Evolutionary conservation across 2,113 vertebrate species (phyloP), one percentile per base, ranked within the genome.

Genomic region (Girardinichthys multiradiatus): DNA sequence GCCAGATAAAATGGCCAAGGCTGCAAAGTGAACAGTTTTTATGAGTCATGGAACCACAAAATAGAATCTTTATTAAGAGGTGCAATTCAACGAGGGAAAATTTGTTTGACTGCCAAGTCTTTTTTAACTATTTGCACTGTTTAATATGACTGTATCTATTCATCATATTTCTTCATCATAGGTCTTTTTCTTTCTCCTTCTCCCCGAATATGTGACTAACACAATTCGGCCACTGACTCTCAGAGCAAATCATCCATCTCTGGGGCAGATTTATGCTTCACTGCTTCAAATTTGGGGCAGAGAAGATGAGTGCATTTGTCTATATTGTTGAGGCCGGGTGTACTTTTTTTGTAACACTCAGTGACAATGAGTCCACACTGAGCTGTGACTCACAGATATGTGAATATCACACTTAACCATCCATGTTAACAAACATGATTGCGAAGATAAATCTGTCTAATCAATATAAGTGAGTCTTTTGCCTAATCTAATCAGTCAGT

Each of bases 271-370:
- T 76, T 81, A 66, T 77, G 67, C 82, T 17, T 51, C 68, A 9
- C 64, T 24, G 57, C 75, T 82, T 76, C 62, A 66, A 64, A 84
- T 87, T 84, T 70, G 81, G 83, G 70, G 45, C 68, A 42, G 45
- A 9, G 1, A 1, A 48, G 67, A 77, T 79, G 79, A 81, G 61
- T 66, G 45, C 12, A 72, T 88, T 80, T 86, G 74, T 85, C 80
- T 79, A 30, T 64, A 69, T 74, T 70, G 60, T 69, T 68, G 69
- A 74, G 71, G 69, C 61, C 70, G 71, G 64, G 76, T 65, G 31
- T 74, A 61, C 30, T 80, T 73, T 48, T 77, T 76, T 67, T 71
- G 19, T 72, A 60, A 68, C 54, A n/a, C 63, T 61, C 35, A 59
- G 13, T 68, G 65, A 65, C 7, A 37, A 57, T 72, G 35, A 70